Base-by-base conservation (phyloP, 2,113 vertebrate species). In the Toxostoma redivivum region DNA sequence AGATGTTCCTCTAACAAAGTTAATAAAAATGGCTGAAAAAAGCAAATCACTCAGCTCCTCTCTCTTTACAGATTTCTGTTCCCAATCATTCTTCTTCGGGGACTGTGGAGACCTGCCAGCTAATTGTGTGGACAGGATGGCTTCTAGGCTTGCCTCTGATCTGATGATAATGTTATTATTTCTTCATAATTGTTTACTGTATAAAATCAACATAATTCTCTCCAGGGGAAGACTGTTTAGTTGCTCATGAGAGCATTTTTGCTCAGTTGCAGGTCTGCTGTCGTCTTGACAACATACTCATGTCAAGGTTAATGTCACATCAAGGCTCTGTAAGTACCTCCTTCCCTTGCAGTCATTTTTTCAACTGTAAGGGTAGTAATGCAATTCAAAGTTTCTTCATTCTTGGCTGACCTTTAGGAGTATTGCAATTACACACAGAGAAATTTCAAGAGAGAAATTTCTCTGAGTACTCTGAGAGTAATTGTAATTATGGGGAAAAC, bases 101-200 rank as follows among this genome's bases (percentile, higher is more conserved):
- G 86, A 57, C 58, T 73, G 18, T 83, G 67, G 71, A 93, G 66
- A 86, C 47, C 60, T 94, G 76, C 64, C 82, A 94, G 86, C 72
- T 93, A 90, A 94, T 95, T 86, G 73, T 84, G 83, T 37, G 72
- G 83, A 91, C 80, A 94, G 51, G 69, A 94, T 79, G 64, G 73
- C 84, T 93, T 95, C 81, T 81, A 94, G 69, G 91, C 89, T 91
- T 87, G 77, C 40, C 37, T 92, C 86, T 96, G 91, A 95, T 94
- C 81, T 92, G 73, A 50, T 5, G 25, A 95, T 77, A 37, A 95
- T 94, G 56, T 62, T 92, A 79, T 96, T 95, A 92, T 95, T 97
- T 96, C 96, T 93, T 95, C 83, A 60, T 95, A 94, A 93, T 91
- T 96, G 69, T 93, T 94, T 96, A 94, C 86, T 86, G 88, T 74